Evolutionary conservation across 2,113 vertebrate species (phyloP).

Genomic region (Ahaetulla prasina): DNA sequence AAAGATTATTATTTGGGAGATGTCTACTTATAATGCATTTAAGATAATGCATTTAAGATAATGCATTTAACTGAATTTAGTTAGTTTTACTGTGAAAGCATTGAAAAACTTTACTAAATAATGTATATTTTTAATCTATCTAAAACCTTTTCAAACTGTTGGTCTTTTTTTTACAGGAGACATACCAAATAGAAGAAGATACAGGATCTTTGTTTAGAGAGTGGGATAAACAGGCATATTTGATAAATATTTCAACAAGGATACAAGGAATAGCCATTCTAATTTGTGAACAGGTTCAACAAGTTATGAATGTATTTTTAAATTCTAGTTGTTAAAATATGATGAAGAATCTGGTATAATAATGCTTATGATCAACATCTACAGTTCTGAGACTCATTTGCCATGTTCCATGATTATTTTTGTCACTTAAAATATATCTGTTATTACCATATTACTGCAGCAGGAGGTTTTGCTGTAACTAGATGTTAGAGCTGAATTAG

Average conservation of each 20-base stretch:
- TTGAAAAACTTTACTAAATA: not conserved
- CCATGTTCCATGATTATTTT: not conserved
- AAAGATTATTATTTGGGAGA: not conserved
- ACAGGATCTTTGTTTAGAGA: not conserved
- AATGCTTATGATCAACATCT: not conserved
- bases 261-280: not conserved
- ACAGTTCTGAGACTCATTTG: not conserved
- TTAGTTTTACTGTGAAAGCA: not conserved
- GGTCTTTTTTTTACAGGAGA: not conserved
- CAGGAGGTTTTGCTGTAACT: not conserved
- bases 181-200: not conserved
- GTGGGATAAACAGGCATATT: not conserved
- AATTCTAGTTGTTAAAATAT: not conserved
- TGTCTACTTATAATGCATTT: not conserved
- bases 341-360: not conserved
- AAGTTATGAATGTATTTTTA: not conserved
- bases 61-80: not conserved
- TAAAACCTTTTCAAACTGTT: not conserved
- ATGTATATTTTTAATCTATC: not conserved
- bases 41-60: not conserved
- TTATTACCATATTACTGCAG: not conserved
- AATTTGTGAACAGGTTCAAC: not conserved
- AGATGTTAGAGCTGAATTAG: not conserved
- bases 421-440: not conserved
- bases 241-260: not conserved